These are phyloP conservation scores for Drosophila burlai DNA, from an alignment of 1,140 invertebrate species.

Conservation along the genomic window DNA sequence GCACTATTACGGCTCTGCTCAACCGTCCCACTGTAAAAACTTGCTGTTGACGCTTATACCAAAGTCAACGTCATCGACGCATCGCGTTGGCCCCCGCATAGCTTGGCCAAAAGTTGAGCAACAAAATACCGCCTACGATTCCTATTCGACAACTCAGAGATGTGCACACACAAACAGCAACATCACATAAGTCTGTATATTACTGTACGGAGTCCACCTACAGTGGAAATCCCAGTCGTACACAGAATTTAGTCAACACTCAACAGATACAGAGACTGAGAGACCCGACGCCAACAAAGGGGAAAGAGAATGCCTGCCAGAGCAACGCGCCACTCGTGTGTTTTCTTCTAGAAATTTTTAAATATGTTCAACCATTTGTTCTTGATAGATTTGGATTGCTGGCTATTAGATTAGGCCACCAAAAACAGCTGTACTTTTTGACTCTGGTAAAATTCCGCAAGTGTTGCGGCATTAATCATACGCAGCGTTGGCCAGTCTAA, in stretches of 20 bases:
- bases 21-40: not conserved
- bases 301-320: conserved; percentile 4
- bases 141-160: conserved; percentile 37
- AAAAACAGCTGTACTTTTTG: conserved; percentile 47
- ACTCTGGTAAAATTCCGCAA: conserved; percentile 54
- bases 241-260: conserved; percentile 9
- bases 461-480: conserved; percentile 64
- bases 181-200: conserved; percentile 24
- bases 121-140: conserved; percentile 63
- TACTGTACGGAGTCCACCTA: conserved; percentile 49
- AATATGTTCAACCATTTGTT: conserved; percentile 50
- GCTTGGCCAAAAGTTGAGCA: conserved; percentile 59
- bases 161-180: conserved; percentile 25
- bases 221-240: conserved; percentile 25
- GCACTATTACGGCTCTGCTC: not conserved
- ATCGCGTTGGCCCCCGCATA: conserved; percentile 17
- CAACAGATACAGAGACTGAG: conserved; percentile 18
- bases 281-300: conserved; percentile 3
- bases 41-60: conserved; percentile 22
- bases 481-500: conserved; percentile 39
- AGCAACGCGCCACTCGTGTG: conserved; percentile 21
- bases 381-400: conserved; percentile 60
- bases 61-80: conserved; percentile 53
- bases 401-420: conserved; percentile 60
- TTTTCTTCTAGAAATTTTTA: conserved; percentile 76